Evolutionary conservation across 2,113 vertebrate species (phyloP).

Genomic region (Panthera tigris): DNA sequence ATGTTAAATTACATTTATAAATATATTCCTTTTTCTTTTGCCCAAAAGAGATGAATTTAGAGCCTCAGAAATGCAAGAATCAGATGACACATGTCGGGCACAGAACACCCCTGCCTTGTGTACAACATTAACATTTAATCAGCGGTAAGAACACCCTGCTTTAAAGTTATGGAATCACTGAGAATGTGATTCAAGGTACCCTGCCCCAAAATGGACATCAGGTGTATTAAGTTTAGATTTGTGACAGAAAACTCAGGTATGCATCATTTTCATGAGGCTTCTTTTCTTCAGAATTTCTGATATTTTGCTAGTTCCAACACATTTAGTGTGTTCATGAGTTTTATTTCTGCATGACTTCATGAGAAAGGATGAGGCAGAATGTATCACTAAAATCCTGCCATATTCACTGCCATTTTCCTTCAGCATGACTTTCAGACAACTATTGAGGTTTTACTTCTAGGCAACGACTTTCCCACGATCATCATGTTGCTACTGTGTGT

Average conservation of each 20-base stretch:
- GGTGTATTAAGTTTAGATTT: not conserved
- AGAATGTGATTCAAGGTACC: not conserved
- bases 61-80: not conserved
- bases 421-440: not conserved
- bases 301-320: not conserved
- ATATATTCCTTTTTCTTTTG: not conserved
- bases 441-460: conserved; percentile 3
- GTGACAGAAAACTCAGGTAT: not conserved
- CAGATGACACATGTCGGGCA: not conserved
- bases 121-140: not conserved
- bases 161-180: conserved; percentile 20
- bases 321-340: not conserved
- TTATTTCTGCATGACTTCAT: not conserved
- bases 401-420: conserved; percentile 20
- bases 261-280: not conserved
- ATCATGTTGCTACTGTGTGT: not conserved
- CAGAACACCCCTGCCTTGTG: not conserved
- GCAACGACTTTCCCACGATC: not conserved
- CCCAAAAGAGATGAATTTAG: not conserved
- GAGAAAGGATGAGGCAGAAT: conserved; percentile 48
- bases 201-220: not conserved
- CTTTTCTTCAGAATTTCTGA: not conserved
- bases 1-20: not conserved
- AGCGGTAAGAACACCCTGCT: not conserved
- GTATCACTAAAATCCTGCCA: conserved; percentile 72